phyloP scores from a whole-genome alignment of 2,888 invertebrate species.

The Scaptomyza parva region DNA sequence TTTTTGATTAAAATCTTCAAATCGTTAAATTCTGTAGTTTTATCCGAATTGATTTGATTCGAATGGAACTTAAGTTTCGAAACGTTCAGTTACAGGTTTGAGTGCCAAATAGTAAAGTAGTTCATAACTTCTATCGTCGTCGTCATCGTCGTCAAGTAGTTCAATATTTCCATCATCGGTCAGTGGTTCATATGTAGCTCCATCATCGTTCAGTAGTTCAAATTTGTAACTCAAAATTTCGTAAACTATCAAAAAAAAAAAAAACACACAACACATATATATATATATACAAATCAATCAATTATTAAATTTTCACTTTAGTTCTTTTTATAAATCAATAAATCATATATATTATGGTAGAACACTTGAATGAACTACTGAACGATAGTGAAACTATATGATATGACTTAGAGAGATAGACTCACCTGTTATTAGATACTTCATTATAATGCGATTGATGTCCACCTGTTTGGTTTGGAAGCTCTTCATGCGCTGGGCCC shows the following conservation, averaged over 20 bases:
- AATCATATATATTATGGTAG: slow-evolving; percentile 1
- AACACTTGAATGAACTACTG: slow-evolving; percentile 8
- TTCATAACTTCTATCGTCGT: slow-evolving; percentile 8
- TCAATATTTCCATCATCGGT: slow-evolving; percentile 2
- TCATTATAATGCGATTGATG: slow-evolving; percentile 64
- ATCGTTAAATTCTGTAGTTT: neutral
- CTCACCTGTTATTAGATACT: slow-evolving; percentile 60
- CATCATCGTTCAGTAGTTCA: slow-evolving; percentile 17
- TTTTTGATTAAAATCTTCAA: neutral
- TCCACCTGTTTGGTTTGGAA: slow-evolving; percentile 61
- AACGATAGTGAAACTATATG: slow-evolving; percentile 2
- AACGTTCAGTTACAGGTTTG: slow-evolving; percentile 6
- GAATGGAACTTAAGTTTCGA: neutral
- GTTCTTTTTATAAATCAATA: neutral
- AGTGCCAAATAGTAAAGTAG: slow-evolving; percentile 14
- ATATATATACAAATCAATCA: neutral
- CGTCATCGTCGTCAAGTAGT: slow-evolving; percentile 1
- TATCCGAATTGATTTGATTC: neutral
- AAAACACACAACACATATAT: neutral
- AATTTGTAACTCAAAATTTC: slow-evolving; percentile 3
- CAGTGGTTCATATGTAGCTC: slow-evolving; percentile 5
- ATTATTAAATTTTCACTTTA: slow-evolving; percentile 1
- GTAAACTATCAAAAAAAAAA: slow-evolving; percentile 9
- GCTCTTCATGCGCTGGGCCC: slow-evolving; percentile 63
- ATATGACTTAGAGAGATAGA: neutral